phyloP scores from a whole-genome alignment of 1,140 invertebrate species.

The Anthonomus grandis region DNA sequence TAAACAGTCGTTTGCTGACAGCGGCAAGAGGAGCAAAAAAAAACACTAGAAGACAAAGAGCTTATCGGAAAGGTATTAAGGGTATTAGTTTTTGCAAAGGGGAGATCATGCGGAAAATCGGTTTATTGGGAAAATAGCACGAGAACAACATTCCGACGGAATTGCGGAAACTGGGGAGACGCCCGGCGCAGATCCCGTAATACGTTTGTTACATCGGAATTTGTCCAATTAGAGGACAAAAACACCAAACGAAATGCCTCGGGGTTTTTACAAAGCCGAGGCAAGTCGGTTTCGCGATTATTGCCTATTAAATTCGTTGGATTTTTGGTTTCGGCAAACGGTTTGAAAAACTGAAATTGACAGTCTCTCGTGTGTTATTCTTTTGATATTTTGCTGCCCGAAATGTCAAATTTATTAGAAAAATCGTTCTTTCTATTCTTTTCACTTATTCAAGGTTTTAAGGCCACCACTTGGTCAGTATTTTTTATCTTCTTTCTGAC shows the following conservation, averaged over 20 bases:
- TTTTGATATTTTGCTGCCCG: no score
- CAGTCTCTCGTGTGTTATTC: background rate
- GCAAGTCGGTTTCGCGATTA: constrained; percentile 8
- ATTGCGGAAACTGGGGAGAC: constrained; percentile 3
- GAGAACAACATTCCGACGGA: constrained; percentile 8
- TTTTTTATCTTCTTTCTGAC: no score
- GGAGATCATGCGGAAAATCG: constrained; percentile 13
- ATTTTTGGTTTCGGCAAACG: background rate
- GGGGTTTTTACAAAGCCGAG: constrained; percentile 6
- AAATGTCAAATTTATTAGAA: no score
- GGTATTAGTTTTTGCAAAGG: constrained; percentile 19
- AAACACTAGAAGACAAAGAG: background rate
- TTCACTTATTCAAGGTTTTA: no score
- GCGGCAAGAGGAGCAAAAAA: no score
- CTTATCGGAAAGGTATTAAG: constrained; percentile 12
- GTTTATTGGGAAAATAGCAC: constrained; percentile 20
- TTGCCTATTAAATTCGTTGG: constrained; percentile 17
- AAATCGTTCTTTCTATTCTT: no score
- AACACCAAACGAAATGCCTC: constrained; percentile 14
- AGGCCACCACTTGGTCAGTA: no score
- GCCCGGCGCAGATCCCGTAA: constrained; percentile 18
- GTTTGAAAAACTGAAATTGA: background rate
- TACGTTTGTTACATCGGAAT: constrained; percentile 27
- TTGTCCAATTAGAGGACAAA: constrained; percentile 26
- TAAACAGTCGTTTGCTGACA: no score